Percentiles rank a stretch among this genome's conserved stretches.
These are phyloP conservation scores for Dexiosoma caninum DNA, from an alignment of 2,888 invertebrate species.

Conservation along the genomic window DNA sequence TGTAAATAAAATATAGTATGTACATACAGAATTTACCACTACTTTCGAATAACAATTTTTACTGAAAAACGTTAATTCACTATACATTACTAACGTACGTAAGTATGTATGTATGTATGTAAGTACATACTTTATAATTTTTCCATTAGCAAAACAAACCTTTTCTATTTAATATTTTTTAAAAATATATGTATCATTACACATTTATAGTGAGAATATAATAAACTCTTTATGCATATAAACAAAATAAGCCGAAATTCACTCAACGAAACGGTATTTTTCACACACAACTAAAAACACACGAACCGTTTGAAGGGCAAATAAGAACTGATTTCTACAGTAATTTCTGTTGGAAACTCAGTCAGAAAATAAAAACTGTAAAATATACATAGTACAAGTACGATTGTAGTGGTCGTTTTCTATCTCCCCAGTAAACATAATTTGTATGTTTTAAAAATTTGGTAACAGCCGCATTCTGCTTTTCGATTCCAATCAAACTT, in stretches of 20 bases:
- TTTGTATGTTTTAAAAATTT: background rate
- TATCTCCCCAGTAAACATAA: conserved; percentile 31
- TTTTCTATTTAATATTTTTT: conserved; percentile 34
- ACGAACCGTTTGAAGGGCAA: conserved; percentile 57
- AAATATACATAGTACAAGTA: conserved; percentile 28
- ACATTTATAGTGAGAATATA: conserved; percentile 23
- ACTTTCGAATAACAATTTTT: no score
- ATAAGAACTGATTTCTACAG: conserved; percentile 57
- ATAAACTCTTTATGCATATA: background rate
- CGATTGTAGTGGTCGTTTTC: background rate
- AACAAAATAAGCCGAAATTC: background rate
- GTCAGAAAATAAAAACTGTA: conserved; percentile 38
- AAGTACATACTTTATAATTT: background rate
- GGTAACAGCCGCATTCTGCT: no score
- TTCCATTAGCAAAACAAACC: conserved; percentile 29
- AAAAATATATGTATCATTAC: conserved; percentile 13
- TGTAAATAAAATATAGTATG: no score
- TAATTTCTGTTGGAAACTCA: conserved; percentile 29
- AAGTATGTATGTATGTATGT: background rate
- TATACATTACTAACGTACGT: background rate
- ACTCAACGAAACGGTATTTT: conserved; percentile 4
- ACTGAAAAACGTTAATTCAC: no score
- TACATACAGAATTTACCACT: background rate
- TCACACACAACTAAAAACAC: conserved; percentile 14
- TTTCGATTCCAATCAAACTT: no score